A percentile compares a stretch with the other conserved stretches of the same genome.
phyloP scores from a whole-genome alignment of 2,113 vertebrate genomes.

The Eubucco bourcierii region DNA sequence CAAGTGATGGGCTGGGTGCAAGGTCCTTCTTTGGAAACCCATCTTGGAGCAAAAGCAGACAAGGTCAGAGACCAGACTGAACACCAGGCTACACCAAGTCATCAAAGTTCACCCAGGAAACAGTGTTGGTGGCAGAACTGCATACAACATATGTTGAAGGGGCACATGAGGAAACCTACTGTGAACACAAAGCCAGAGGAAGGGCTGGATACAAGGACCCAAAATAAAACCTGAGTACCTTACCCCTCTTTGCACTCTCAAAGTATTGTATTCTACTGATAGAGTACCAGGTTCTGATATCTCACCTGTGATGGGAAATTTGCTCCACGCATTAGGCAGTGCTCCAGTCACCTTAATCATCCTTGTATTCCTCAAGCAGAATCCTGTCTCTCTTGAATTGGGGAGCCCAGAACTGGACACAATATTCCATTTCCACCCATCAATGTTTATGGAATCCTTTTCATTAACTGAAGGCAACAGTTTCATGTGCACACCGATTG shows the following conservation, averaged over 20 bases:
- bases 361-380: too few relatives aligned
- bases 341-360: too few relatives aligned
- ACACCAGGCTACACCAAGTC: not conserved
- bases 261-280: not conserved
- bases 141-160: not conserved
- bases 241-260: not conserved
- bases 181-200: not conserved
- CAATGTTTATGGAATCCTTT: not conserved
- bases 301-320: not conserved
- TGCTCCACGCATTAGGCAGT: not conserved
- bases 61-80: not conserved
- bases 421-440: not conserved
- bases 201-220: not conserved
- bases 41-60: not conserved
- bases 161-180: not conserved
- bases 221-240: not conserved
- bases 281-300: not conserved
- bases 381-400: too few relatives aligned
- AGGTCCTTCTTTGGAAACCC: not conserved
- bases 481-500: slow-evolving; percentile 21
- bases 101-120: not conserved
- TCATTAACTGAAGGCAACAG: slow-evolving; percentile 35
- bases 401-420: too few relatives aligned
- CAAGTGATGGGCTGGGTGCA: not conserved
- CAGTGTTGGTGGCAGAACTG: not conserved